Percentiles rank a stretch among this genome's conserved stretches.
phyloP scores from a whole-genome alignment of 2,113 vertebrate genomes.

The Salvelinus alpinus region DNA sequence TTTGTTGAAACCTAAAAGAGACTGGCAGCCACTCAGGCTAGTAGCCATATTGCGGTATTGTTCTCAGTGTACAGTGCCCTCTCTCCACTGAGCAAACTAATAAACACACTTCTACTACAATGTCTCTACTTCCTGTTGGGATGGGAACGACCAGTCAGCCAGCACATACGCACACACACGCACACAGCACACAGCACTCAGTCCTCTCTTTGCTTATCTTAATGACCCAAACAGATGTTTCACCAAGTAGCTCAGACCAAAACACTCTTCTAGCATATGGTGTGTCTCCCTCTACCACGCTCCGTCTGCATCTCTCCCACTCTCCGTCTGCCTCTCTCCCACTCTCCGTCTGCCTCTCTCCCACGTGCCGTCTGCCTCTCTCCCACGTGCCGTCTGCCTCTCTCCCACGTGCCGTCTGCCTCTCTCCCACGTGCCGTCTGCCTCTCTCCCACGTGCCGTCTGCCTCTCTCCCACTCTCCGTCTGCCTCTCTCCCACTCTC shows the following conservation, averaged over 20 bases:
- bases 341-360: too few relatives aligned
- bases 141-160: conserved; percentile 22
- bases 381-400: too few relatives aligned
- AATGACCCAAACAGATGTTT: conserved; percentile 30
- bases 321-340: neutral
- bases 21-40: neutral
- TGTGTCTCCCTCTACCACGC: neutral
- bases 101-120: neutral
- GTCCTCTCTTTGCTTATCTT: neutral
- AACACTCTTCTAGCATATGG: neutral
- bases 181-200: neutral
- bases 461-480: neutral
- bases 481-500: neutral
- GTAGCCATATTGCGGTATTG: neutral
- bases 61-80: conserved; percentile 38
- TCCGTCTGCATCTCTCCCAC: neutral
- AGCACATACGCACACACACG: too few relatives aligned
- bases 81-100: conserved; percentile 20
- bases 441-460: neutral
- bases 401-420: too few relatives aligned
- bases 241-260: neutral
- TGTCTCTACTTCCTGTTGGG: too few relatives aligned
- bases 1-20: too few relatives aligned
- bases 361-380: too few relatives aligned
- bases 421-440: too few relatives aligned